Evolutionary conservation across 2,888 invertebrate genomes (phyloP).

Genomic region (Campoplex nolae): DNA sequence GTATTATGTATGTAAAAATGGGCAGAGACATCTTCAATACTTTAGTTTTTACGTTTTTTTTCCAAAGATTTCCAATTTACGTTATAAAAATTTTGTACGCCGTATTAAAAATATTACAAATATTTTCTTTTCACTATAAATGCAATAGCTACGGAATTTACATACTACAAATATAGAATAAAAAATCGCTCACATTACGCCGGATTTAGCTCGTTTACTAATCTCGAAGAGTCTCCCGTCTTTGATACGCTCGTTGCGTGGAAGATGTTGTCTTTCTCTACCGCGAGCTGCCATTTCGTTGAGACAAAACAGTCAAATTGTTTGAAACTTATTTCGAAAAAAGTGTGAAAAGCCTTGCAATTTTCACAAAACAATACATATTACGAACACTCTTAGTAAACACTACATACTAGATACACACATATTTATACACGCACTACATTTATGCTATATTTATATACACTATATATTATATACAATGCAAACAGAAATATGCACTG

Average conservation of each 20-base stretch:
- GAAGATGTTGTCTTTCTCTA: background rate
- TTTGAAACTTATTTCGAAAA: background rate
- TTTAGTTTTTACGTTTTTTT: too few species aligned
- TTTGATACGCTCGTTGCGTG: conserved; percentile 2
- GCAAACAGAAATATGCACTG: background rate
- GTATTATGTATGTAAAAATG: too few species aligned
- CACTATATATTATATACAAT: conserved; percentile 13
- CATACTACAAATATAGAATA: background rate
- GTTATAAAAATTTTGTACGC: too few species aligned
- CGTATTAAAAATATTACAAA: background rate
- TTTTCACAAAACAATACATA: background rate
- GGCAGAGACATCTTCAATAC: too few species aligned
- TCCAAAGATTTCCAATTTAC: too few species aligned
- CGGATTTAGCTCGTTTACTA: background rate
- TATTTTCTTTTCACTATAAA: background rate
- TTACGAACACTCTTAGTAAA: too few species aligned
- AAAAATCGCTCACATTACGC: conserved; percentile 17
- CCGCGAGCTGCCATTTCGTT: background rate
- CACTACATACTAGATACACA: too few species aligned
- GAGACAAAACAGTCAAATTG: background rate
- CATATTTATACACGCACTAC: conserved; percentile 7
- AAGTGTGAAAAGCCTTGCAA: background rate
- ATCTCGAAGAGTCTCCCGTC: conserved; percentile 11
- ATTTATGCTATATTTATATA: conserved; percentile 1
- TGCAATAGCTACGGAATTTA: background rate